Base-by-base conservation (phyloP, 2,113 vertebrate species). In the Phaethornis superciliosus region DNA sequence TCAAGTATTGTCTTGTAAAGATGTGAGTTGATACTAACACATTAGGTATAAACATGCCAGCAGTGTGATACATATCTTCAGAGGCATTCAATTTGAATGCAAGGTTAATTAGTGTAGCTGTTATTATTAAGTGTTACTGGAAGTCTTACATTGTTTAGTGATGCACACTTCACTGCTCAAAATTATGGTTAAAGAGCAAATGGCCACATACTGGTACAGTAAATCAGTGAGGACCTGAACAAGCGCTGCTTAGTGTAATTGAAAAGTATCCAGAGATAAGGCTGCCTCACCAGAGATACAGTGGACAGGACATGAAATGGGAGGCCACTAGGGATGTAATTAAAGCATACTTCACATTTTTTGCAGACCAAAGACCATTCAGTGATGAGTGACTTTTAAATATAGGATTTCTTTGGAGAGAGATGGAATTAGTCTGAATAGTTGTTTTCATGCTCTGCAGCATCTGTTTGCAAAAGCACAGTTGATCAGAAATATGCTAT, bases 271-370 rank as follows among this genome's bases (percentile, higher is more conserved):
- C 85, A 88, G 80, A 94, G 97, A 97, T 97, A 95, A 94, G 92
- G 76, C 94, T 97, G 94, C 91, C 94, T 96, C 33, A 67, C 75
- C 84, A 86, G 95, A 96, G 89, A 95, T 92, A 93, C 76, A 91
- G 78, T 68, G 64, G 92, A 94, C 95, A 96, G 81, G 65, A 87
- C 88, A 71, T 89, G 87, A 82, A 86, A 96, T 93, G 79, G 89
- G 96, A 96, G 87, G 91, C 89, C 93, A 93, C 93, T 82, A 74
- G 83, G 56, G 81, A 95, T 92, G 90, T 94, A 95, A 96, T 89
- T 84, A 97, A 85, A 89, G 91, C 95, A 97, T 96, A 64, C 95
- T 97, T 93, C 85, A 96, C 95, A 96, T 96, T 95, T 90, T 96
- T 97, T 54, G 27, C 54, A 94, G 86, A 92, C 85, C 76, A 94